phyloP scores from a whole-genome alignment of 2,113 vertebrate genomes.

The Tetrax tetrax region DNA sequence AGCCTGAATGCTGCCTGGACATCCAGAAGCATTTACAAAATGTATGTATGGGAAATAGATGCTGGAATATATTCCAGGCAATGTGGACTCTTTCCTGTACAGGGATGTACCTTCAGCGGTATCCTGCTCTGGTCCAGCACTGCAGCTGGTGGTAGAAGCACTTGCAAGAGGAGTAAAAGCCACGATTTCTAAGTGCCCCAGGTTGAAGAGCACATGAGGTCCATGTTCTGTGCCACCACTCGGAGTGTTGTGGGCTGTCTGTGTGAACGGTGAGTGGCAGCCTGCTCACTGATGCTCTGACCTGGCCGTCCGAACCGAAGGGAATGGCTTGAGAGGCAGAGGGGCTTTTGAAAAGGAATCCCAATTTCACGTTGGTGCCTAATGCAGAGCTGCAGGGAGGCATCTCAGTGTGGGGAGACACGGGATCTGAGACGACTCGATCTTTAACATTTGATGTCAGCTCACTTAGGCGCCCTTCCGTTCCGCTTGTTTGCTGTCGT shows the following conservation, averaged over 20 bases:
- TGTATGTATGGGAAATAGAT: background rate
- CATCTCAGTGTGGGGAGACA: too few relatives aligned
- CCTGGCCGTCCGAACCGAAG: background rate
- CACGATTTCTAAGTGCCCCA: background rate
- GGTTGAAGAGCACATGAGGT: fast-evolving
- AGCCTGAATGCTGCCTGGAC: background rate
- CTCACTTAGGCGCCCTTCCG: background rate
- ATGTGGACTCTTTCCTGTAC: too few relatives aligned
- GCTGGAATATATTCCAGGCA: background rate
- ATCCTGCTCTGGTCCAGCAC: background rate
- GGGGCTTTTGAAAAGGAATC: background rate
- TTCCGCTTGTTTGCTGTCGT: background rate
- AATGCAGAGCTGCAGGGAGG: background rate
- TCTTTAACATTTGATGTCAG: too few relatives aligned
- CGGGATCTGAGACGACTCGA: background rate
- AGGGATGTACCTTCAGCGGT: background rate
- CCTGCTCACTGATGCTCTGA: background rate
- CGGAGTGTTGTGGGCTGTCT: background rate
- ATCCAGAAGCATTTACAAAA: background rate
- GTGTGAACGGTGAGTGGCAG: background rate
- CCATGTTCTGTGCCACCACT: fast-evolving
- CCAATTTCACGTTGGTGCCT: background rate
- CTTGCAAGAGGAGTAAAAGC: background rate
- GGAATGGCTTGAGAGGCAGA: background rate
- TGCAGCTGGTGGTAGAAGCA: background rate